phyloP scores from a whole-genome alignment of 1,140 invertebrate genomes.

The Zelostemma sp. region DNA sequence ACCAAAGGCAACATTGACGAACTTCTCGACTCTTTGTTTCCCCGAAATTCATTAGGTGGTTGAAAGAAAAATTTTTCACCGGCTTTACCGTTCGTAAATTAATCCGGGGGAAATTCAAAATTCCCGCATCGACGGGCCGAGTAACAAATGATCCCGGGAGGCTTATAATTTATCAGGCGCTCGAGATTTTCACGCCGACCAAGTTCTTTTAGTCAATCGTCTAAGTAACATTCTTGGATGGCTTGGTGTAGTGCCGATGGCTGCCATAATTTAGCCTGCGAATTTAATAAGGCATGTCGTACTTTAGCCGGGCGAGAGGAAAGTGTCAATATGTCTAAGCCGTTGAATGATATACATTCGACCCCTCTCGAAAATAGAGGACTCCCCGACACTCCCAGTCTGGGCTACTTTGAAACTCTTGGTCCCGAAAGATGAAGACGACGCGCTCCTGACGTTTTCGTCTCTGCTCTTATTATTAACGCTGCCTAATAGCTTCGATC shows the following conservation, averaged over 20 bases:
- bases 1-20: conserved; percentile 18
- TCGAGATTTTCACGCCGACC: conserved; percentile 33
- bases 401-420: conserved; percentile 44
- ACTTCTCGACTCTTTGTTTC: conserved; percentile 14
- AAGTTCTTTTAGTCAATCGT: conserved; percentile 49
- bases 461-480: neutral
- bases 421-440: conserved; percentile 31
- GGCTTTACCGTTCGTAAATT: neutral
- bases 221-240: conserved; percentile 43
- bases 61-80: neutral
- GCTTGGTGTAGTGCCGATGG: conserved; percentile 45
- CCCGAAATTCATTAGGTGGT: neutral
- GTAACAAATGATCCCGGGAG: conserved; percentile 37
- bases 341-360: conserved; percentile 65
- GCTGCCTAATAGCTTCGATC: too few relatives aligned
- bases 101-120: neutral
- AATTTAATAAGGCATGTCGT: conserved; percentile 65
- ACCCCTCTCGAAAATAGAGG: conserved; percentile 61
- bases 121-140: neutral
- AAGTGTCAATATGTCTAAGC: conserved; percentile 65
- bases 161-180: conserved; percentile 34
- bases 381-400: conserved; percentile 49
- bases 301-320: conserved; percentile 53
- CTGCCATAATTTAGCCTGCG: conserved; percentile 61
- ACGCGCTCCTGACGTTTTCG: conserved; percentile 6